Conservation (phyloP, 2,113 vertebrate genomes). For the Microcebus jonahi region DNA sequence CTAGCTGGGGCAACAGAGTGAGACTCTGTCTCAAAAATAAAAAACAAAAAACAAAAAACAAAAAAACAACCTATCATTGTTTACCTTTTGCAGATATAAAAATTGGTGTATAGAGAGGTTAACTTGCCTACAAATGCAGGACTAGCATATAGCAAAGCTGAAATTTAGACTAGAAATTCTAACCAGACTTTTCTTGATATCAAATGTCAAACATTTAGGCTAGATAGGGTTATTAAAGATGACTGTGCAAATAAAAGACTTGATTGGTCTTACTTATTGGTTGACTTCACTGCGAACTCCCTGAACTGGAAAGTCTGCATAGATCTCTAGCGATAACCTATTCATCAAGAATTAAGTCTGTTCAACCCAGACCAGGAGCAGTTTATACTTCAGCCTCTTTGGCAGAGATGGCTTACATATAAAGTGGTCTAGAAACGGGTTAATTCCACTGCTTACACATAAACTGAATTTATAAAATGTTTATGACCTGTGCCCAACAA, state of each 20-base stretch:
- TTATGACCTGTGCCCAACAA: background rate
- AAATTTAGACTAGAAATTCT: background rate
- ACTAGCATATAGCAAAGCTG: background rate
- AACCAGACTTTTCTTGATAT: background rate
- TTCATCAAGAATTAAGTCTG: background rate
- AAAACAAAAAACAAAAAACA: too few species aligned
- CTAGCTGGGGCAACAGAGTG: too few species aligned
- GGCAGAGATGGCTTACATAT: background rate
- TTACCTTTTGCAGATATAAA: background rate
- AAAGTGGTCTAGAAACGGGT: background rate
- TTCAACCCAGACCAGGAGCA: background rate
- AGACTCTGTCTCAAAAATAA: too few species aligned
- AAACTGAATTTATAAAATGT: conserved; percentile 4
- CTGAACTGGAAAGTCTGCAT: background rate
- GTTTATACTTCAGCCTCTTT: background rate
- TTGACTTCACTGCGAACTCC: background rate
- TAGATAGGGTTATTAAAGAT: background rate
- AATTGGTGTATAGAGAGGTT: background rate
- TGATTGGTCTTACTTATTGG: background rate
- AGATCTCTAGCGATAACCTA: background rate
- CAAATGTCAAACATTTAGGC: background rate
- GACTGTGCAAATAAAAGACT: background rate
- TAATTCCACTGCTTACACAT: background rate
- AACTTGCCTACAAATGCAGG: background rate
- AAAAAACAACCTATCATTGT: background rate